These are phyloP conservation scores for Ardeotis arabs DNA, from an alignment of 2,113 vertebrate species.

Conservation along the genomic window DNA sequence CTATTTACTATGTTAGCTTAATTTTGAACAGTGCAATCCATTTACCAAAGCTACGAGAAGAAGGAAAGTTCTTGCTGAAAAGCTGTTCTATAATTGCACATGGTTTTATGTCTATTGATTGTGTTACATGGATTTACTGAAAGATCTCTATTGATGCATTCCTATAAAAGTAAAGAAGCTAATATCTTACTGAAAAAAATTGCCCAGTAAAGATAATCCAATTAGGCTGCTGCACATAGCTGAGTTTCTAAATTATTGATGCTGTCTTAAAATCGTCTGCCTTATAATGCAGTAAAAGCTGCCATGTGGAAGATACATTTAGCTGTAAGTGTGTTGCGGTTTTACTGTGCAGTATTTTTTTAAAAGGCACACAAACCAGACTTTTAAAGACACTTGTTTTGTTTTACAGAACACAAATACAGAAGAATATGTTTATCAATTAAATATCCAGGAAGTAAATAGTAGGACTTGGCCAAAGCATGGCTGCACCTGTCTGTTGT, in stretches of 20 bases:
- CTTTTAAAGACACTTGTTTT: background rate
- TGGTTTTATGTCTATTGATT: background rate
- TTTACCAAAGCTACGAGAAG: background rate
- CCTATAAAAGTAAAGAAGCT: background rate
- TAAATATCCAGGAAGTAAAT: background rate
- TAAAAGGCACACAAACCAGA: background rate
- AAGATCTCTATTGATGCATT: background rate
- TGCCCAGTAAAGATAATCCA: background rate
- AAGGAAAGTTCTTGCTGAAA: background rate
- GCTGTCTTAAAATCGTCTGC: background rate
- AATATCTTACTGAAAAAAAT: background rate
- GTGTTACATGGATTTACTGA: background rate
- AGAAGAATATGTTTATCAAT: background rate
- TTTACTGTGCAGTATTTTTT: background rate
- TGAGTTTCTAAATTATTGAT: constrained; percentile 45
- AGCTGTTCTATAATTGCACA: background rate
- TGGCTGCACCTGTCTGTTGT: background rate
- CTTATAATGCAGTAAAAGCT: constrained; percentile 18
- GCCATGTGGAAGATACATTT: background rate
- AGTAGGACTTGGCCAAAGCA: background rate
- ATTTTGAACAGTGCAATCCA: background rate
- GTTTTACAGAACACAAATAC: background rate
- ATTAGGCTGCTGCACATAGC: background rate
- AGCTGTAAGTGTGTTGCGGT: background rate
- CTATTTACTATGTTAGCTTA: background rate